Base-by-base conservation (phyloP, 1,140 invertebrate species). In the Hyphantria cunea region DNA sequence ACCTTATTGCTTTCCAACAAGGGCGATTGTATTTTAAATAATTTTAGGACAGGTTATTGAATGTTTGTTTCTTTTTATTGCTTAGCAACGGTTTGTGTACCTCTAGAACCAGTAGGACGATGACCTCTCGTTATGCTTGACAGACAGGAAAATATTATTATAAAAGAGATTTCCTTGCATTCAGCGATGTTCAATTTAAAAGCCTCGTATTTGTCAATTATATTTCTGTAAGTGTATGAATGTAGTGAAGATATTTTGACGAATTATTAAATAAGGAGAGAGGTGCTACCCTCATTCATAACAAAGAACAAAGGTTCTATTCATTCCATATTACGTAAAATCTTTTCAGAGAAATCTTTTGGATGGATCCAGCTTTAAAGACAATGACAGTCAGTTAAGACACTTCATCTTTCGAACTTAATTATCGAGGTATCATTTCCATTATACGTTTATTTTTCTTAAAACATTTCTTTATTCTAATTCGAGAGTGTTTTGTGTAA, bases 1-100 rank as follows among this genome's bases (percentile, higher is more conserved):
- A 42, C 52, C 52, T 55, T 64, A 54, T 37, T 0, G 10, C 6
- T 0, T 50, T 32, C 44, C 3, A 7, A 64, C 55, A 64, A 50
- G 52, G 17, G 32, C 39, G 11, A 39, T 39, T 10, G 10, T 12
- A 41, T 15, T 44, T 51, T 33, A 2, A 10, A 7, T 7, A 25
- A 13, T 13, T 10, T 49, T 13, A 7, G 9, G 17, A 25, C 25
- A 11, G n/a, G 17, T 52, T 39, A 55, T 39, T 8, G 48, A 56
- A 61, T 72, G 68, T 76, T 63, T 72, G 68, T 70, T 80, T 66
- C 64, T 76, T 76, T 66, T 53, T 47, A 74, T 87, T 75, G 66
- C 84, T 50, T 76, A 78, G 83, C 78, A 80, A 85, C 82, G 14
- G 48, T 68, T 66, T 70, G 25, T 42, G 17, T 48, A 13, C 33